These are phyloP conservation scores for Acanthaster planci DNA, from an alignment of 35 echinoderm and acorn worm genomes.

Conservation along the genomic window DNA sequence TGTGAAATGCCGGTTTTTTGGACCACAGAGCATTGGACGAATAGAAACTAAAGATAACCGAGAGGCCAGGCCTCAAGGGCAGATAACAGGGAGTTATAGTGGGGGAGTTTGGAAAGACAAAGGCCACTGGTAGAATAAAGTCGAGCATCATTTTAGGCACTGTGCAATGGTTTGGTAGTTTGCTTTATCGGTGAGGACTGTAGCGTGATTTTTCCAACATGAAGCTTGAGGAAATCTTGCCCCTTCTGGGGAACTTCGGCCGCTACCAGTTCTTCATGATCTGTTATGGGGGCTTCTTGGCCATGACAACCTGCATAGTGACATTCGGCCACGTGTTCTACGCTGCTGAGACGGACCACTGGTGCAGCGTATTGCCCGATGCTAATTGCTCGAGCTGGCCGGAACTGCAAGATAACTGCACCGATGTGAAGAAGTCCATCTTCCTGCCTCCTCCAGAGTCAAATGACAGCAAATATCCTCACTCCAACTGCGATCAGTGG, in stretches of 20 bases:
- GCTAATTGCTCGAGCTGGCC: slow-evolving; percentile 8
- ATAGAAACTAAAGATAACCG: too few species aligned
- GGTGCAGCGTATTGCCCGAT: slow-evolving; percentile 26
- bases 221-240: slow-evolving; percentile 11
- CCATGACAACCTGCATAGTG: not conserved
- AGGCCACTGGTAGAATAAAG: too few species aligned
- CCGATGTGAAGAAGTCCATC: slow-evolving; percentile 24
- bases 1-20: too few species aligned
- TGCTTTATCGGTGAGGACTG: too few species aligned
- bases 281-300: not conserved
- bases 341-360: slow-evolving; percentile 16
- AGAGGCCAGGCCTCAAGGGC: too few species aligned
- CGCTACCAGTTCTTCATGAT: slow-evolving; percentile 3
- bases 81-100: too few species aligned
- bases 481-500: slow-evolving; percentile 28
- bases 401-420: slow-evolving; percentile 24
- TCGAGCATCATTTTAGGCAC: too few species aligned
- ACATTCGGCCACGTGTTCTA: not conserved
- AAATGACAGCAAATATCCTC: not conserved
- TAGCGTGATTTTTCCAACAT: too few species aligned
- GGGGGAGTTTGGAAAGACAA: too few species aligned
- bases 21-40: too few species aligned
- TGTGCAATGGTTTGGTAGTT: too few species aligned
- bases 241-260: slow-evolving; percentile 16
- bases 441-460: not conserved